Evolutionary conservation across 2,797 vertebrate species (phyloP).

Genomic region (Macroramphosus scolopax): DNA sequence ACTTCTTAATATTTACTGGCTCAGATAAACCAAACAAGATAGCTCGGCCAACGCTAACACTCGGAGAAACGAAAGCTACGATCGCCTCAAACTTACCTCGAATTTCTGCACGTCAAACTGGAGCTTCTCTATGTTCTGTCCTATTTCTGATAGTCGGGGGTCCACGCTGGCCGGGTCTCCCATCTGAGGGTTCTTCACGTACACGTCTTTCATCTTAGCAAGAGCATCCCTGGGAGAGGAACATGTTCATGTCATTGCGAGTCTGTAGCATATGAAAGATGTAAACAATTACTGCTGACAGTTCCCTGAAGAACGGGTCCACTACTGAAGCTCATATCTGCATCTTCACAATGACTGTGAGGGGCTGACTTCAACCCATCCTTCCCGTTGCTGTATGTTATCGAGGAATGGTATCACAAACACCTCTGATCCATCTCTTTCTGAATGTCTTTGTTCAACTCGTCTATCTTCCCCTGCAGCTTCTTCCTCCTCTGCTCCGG

Average conservation of each 20-base stretch:
- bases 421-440: slow-evolving; percentile 97
- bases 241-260: neutral
- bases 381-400: neutral
- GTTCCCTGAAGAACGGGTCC: too few species aligned
- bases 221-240: slow-evolving; percentile 86
- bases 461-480: slow-evolving; percentile 93
- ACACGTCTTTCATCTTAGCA: slow-evolving; percentile 98
- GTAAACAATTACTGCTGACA: neutral
- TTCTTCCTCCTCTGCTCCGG: slow-evolving; percentile 98
- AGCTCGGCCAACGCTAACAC: slow-evolving; percentile 40
- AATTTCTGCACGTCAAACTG: slow-evolving; percentile 91
- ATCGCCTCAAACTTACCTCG: slow-evolving; percentile 76
- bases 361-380: too few species aligned
- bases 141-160: slow-evolving; percentile 87
- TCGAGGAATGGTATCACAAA: neutral
- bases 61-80: slow-evolving; percentile 10
- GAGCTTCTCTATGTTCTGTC: slow-evolving; percentile 88
- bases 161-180: slow-evolving; percentile 92
- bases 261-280: neutral
- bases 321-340: too few species aligned
- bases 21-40: slow-evolving; percentile 50
- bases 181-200: slow-evolving; percentile 97
- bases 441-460: slow-evolving; percentile 92
- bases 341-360: neutral
- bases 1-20: slow-evolving; percentile 51